A percentile compares a stretch with the other conserved stretches of the same genome.
phyloP scores from a whole-genome alignment of 2,113 vertebrate species.

The Alces alces region DNA sequence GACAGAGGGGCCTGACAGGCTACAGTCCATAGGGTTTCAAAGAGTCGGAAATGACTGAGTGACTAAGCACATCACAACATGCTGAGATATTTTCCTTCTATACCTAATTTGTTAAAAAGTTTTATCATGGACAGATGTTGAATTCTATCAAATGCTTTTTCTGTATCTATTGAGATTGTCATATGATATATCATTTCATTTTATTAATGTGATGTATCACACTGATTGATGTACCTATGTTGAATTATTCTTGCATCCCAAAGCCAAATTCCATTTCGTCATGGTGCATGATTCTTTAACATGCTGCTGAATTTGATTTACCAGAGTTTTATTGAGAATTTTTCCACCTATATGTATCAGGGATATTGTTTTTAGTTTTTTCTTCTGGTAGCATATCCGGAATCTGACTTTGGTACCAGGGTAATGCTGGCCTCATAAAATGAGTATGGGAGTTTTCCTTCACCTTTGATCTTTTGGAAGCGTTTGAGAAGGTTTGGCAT shows the following conservation, averaged over 20 bases:
- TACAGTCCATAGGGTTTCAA: background rate
- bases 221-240: background rate
- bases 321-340: background rate
- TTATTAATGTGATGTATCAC: background rate
- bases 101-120: background rate
- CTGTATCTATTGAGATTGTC: background rate
- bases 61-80: background rate
- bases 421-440: background rate
- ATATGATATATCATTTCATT: background rate
- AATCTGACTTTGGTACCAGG: background rate
- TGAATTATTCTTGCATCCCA: background rate
- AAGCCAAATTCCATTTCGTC: background rate
- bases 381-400: background rate
- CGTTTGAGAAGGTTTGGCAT: background rate
- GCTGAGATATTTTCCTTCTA: background rate
- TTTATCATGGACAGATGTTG: background rate
- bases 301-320: background rate
- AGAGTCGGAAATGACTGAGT: accelerated
- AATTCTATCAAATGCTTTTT: background rate
- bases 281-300: background rate
- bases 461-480: background rate
- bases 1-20: background rate
- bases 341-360: background rate
- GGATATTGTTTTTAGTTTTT: background rate
- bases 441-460: background rate